phyloP scores from a whole-genome alignment of 1,140 invertebrate species.

The Apolygus lucorum region DNA sequence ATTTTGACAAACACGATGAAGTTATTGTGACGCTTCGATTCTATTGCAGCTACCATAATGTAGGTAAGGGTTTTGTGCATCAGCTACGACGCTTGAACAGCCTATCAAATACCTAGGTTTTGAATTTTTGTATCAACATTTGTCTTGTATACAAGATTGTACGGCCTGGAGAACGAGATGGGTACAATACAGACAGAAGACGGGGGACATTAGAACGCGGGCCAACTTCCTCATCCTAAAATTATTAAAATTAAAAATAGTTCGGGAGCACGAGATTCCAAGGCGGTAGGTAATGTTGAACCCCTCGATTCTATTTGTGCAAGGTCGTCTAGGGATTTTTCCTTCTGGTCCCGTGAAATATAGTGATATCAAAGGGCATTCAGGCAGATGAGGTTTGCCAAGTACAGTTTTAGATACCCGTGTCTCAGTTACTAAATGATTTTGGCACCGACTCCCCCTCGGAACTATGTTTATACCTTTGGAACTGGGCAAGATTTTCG shows the following conservation, averaged over 20 bases:
- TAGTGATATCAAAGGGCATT: conserved; percentile 15
- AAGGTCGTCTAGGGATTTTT: conserved; percentile 11
- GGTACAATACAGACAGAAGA: too few species aligned
- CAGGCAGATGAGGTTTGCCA: not conserved
- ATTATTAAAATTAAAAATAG: not conserved
- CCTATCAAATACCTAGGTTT: too few species aligned
- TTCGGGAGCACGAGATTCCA: not conserved
- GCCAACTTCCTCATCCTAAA: not conserved
- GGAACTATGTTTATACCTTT: conserved; percentile 6
- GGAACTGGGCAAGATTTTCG: not conserved
- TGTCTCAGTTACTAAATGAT: conserved; percentile 15
- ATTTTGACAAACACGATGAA: too few species aligned
- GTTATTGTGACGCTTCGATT: too few species aligned
- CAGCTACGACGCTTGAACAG: too few species aligned
- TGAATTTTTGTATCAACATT: too few species aligned
- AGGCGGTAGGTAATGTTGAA: not conserved
- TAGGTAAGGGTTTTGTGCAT: too few species aligned
- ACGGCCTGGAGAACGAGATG: too few species aligned
- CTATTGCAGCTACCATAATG: too few species aligned
- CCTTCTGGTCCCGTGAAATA: not conserved
- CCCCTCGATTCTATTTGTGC: conserved; percentile 9
- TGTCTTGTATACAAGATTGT: too few species aligned
- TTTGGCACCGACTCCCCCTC: conserved; percentile 1
- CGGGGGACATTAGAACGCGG: too few species aligned
- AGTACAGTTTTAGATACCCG: not conserved